Percentiles rank a stretch among this genome's conserved stretches.
These are phyloP conservation scores for Amiota mariae DNA, from an alignment of 2,888 invertebrate genomes.

Conservation along the genomic window DNA sequence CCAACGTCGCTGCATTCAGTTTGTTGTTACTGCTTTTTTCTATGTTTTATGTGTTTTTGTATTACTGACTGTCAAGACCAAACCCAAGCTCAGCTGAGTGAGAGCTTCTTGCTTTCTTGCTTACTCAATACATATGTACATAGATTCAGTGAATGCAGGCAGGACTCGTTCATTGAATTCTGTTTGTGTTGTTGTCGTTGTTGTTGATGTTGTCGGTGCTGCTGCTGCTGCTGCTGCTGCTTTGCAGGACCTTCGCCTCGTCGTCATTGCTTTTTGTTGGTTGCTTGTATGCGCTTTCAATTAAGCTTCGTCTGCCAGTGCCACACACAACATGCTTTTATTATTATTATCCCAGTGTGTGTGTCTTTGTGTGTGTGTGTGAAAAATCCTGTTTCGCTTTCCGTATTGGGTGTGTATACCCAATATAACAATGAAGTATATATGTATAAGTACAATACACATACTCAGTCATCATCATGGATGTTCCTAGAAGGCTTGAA, in stretches of 20 bases:
- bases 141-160: slow-evolving; percentile 23
- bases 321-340: slow-evolving; percentile 1
- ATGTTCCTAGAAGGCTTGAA: slow-evolving; percentile 32
- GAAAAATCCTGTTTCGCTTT: slow-evolving; percentile 68
- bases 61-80: slow-evolving; percentile 66
- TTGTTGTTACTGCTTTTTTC: slow-evolving; percentile 33
- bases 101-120: background rate
- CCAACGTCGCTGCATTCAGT: slow-evolving; percentile 25
- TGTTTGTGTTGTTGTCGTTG: slow-evolving; percentile 6
- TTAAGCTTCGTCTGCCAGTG: slow-evolving; percentile 24
- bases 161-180: slow-evolving; percentile 38
- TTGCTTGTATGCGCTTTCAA: slow-evolving; percentile 31
- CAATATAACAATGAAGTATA: too few relatives aligned
- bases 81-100: slow-evolving; percentile 46
- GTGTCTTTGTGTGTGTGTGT: slow-evolving; percentile 47
- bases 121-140: slow-evolving; percentile 8
- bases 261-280: background rate
- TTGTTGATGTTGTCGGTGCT: slow-evolving; percentile 15
- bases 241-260: slow-evolving; percentile 18
- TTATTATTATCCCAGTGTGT: slow-evolving; percentile 11
- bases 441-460: background rate
- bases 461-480: too few relatives aligned
- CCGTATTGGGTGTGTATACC: slow-evolving; percentile 71
- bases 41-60: slow-evolving; percentile 34
- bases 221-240: background rate